Evolutionary conservation across 2,888 invertebrate species (phyloP), one percentile per base, ranked within the genome.

Genomic region (Pegoplata infirma): DNA sequence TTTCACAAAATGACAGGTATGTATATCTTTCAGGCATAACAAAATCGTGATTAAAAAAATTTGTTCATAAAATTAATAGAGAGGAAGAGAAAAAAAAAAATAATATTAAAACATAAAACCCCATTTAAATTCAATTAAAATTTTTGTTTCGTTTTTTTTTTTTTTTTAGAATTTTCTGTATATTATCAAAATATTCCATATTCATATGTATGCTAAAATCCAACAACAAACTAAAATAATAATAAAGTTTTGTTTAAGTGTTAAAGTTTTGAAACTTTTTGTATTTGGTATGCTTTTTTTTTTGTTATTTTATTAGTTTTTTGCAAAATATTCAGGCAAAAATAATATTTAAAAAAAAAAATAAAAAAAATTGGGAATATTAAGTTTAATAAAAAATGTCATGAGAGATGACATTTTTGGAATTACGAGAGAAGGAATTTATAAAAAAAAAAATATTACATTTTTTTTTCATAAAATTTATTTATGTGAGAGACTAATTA

Each of bases 41-140:
- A 55, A 55, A 28, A 53, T 53, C 25, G 8, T 16, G 10, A 53
- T 16, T 25, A 53, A 53, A 40, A 36, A 36, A 36, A 12, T 12
- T 36, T 36, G 12, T 36, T 2, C 1, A 36, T 12, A 4, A 6
- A 36, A 36, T 7, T 7, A 32, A 32, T 7, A 32, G 2, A 32
- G 8, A 32, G 8, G 2, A 32, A 2, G 2, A 32, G 32, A 32
- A 32, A 5, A 4, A 32, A 47, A 17, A 10, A 17, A 47, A 32
- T 44, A 47, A 6, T 40, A 10, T 7, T 19, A n/a, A 36, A 56
- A 63, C 32, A 49, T 10, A 32, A 49, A 32, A 36, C 6, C 19
- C 28, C 28, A 61, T 61, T 47, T 47, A 44, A 28, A 28, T 63
- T 63, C 7, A 63, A 49, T 63, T 63, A 32, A 63, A 63, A 63